These are phyloP conservation scores for Cyanoliseus patagonus DNA, from an alignment of 2,113 vertebrate genomes.

Conservation along the genomic window DNA sequence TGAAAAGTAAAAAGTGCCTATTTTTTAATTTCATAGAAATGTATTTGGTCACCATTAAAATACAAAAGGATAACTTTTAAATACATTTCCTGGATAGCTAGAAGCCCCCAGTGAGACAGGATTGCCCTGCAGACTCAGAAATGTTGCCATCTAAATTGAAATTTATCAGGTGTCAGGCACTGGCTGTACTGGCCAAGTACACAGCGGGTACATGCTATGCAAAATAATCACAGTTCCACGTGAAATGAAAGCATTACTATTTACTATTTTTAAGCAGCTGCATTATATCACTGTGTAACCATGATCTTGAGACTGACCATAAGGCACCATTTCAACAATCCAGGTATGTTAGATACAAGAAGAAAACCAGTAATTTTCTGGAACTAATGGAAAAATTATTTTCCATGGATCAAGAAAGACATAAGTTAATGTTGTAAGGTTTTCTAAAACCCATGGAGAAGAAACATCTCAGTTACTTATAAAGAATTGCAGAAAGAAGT, in stretches of 20 bases:
- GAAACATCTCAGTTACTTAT: not conserved
- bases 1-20: not conserved
- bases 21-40: not conserved
- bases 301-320: not conserved
- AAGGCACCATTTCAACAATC: not conserved
- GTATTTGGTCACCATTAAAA: not conserved
- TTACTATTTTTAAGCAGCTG: slow-evolving; percentile 8
- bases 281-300: not conserved
- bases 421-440: not conserved
- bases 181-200: not conserved
- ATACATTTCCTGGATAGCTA: not conserved
- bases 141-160: not conserved
- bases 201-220: not conserved
- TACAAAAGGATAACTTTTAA: not conserved
- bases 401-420: not conserved
- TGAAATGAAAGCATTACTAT: slow-evolving; percentile 1
- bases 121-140: not conserved
- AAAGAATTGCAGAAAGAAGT: not conserved
- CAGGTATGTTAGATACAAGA: not conserved
- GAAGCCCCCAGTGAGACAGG: not conserved
- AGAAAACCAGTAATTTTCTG: not conserved
- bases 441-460: not conserved
- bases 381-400: not conserved
- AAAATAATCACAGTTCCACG: not conserved
- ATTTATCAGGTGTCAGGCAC: slow-evolving; percentile 14